Conservation (phyloP, 2,797 vertebrate genomes). For the Phyllotis vaccarum region DNA sequence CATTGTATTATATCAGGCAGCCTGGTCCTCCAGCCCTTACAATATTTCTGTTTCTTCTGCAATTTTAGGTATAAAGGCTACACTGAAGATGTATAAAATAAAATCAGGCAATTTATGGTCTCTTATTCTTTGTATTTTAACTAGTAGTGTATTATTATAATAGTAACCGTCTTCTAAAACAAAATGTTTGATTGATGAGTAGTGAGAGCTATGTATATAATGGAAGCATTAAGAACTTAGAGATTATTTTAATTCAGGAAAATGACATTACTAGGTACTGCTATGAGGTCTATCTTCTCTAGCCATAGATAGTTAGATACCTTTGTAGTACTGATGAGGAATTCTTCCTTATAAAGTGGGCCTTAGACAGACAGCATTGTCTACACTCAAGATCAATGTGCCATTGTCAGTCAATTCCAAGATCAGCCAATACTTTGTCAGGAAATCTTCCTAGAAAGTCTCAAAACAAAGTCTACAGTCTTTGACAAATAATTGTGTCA, state of each 20-base stretch:
- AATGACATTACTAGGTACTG: background rate
- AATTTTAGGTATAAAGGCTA: background rate
- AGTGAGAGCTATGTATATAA: background rate
- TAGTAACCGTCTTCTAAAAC: background rate
- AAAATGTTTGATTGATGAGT: background rate
- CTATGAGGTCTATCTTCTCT: background rate
- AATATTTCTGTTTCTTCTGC: background rate
- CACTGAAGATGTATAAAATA: background rate
- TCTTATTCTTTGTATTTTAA: background rate
- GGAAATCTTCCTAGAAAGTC: background rate
- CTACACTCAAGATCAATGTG: background rate
- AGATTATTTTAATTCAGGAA: background rate
- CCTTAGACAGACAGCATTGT: background rate
- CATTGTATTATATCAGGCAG: background rate
- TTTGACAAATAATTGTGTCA: background rate
- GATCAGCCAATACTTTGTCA: too few species aligned
- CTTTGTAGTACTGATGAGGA: background rate
- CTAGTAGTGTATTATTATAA: background rate
- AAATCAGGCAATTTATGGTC: background rate
- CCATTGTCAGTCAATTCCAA: too few species aligned
- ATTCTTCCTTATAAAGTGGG: fast-evolving
- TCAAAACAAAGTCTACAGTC: background rate
- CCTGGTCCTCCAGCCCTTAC: background rate
- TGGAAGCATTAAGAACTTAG: background rate
- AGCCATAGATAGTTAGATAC: fast-evolving